Evolutionary conservation across 2,888 invertebrate genomes (phyloP), one percentile per base, ranked within the genome.

Genomic region (Leptarthrus brevirostris): DNA sequence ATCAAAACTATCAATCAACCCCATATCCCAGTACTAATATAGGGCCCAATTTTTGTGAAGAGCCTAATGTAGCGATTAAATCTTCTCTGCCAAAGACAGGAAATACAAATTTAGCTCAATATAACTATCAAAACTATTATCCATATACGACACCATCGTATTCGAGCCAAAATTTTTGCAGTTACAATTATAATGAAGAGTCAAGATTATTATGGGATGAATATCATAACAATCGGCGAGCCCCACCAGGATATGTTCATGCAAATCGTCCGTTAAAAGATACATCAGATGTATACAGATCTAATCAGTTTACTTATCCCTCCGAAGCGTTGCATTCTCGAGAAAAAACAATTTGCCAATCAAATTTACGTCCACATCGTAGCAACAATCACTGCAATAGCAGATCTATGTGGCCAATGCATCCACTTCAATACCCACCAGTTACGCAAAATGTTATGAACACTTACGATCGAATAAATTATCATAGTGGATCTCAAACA

Each of bases 181-280:
- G 56, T n/a, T 76, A 74, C 54, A 70, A 34, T n/a, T 74, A 73
- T 26, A 74, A 30, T 24, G 76, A 76, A 1, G 74, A 74, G 12
- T 30, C 74, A 2, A 72, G 73, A 16, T 61, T 58, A 18, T 26
- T 76, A 30, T 76, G 76, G 76, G 74, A 76, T 8, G 74, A 76
- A 6, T 76, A 74, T 66, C 75, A 74, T 30, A 72, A 66, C 49
- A 76, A 49, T 44, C 58, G 69, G 2, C 16, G 72, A 3, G n/a
- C 58, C 26, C 24, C 64, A 3, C 47, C 75, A 12, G 10, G 71
- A 4, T 40, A 64, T 30, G 36, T 66, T 14, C 66, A 74, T 44
- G 6, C 66, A 1, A 75, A 69, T 56, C 52, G 36, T 36, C 22
- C 44, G 1, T 40, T 74, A 18, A 76, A 74, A 14, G 56, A 56